Evolutionary conservation across 2,797 vertebrate species (phyloP), one percentile per base, ranked within the genome.

Genomic region (Labroides dimidiatus): DNA sequence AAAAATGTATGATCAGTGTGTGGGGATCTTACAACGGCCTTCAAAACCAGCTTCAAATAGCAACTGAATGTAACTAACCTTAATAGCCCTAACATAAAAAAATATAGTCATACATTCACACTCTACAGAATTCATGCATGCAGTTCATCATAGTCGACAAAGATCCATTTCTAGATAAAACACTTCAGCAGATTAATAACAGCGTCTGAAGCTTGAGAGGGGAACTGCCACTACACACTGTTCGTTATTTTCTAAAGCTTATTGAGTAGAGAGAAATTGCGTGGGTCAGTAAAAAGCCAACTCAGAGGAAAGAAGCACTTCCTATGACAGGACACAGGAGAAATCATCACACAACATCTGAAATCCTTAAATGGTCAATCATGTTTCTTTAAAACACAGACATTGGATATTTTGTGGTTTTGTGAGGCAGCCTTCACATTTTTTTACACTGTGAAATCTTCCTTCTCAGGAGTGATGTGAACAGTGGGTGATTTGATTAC

Each of bases 251-350:
- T 61, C 51, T 47, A 20, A 50, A 23, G 33, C 10, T 43, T 39
- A 36, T 53, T 16, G 61, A 64, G 51, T 44, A 60, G 19, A 71
- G 51, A 63, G 47, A 62, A 69, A 62, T 16, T 20, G 45, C 19
- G 51, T 44, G 48, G 36, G 30, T 65, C 53, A 64, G 27, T 57
- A 56, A 75, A 63, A 17, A 43, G 30, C 11, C 58, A 20, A 33
- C 12, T 64, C 19, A 77, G 33, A 37, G 27, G 12, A 51, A 63
- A 53, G 30, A 62, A 59, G 41, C 24, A 53, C 16, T 19, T 41
- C 39, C 9, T 39, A 33, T 45, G 19, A 78, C 68, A 70, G 2
- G 24, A 62, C 57, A 56, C 23, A 73, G 27, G 19, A 66, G n/a
- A 69, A 19, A 45, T 54, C 36, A 60, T 55, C 21, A 12, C 4